These are phyloP conservation scores for Lutraria lutraria DNA, from an alignment of 2,888 invertebrate genomes.

Conservation along the genomic window DNA sequence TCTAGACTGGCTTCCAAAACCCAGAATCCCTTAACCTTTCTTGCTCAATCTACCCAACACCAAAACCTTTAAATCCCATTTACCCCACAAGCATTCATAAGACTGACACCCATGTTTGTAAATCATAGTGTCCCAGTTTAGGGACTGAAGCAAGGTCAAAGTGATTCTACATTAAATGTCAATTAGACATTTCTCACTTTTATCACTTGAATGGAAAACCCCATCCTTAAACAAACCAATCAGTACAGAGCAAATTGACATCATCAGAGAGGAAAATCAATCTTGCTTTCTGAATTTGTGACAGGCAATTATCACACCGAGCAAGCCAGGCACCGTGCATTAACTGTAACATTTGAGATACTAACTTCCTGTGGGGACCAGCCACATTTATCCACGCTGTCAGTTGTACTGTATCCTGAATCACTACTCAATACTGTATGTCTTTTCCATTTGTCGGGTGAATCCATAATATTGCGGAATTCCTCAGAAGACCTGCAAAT, in stretches of 20 bases:
- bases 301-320: conserved; percentile 4
- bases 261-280: neutral
- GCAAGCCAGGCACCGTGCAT: conserved; percentile 25
- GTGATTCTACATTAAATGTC: no score
- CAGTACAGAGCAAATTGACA: neutral
- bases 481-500: conserved; percentile 82
- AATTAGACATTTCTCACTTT: no score
- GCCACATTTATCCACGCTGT: conserved; percentile 88
- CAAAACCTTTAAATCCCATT: no score
- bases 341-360: neutral
- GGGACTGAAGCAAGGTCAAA: no score
- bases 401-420: conserved; percentile 95
- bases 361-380: conserved; percentile 85
- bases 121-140: no score
- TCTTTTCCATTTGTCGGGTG: conserved; percentile 88
- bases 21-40: no score
- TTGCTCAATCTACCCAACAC: no score
- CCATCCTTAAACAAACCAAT: neutral
- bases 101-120: no score
- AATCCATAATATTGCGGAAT: conserved; percentile 81
- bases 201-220: neutral
- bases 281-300: neutral
- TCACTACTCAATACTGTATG: conserved; percentile 91
- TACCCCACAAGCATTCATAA: no score
- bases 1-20: no score